Percentiles rank a stretch among this genome's conserved stretches.
Conservation (phyloP, 2,797 vertebrate genomes). For the Menidia menidia region DNA sequence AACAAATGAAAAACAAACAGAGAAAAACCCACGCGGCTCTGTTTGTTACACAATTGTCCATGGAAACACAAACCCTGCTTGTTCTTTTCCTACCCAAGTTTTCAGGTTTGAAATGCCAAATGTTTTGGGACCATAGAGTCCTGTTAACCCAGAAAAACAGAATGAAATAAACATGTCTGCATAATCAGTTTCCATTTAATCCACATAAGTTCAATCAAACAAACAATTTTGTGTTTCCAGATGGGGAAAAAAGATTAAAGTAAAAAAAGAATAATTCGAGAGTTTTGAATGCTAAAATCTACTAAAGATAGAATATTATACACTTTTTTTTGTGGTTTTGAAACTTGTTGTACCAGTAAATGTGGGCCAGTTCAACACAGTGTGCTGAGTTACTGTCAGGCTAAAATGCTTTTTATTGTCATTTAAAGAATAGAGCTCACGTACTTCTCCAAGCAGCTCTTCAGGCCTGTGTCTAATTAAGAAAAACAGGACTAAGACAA, state of each 20-base stretch:
- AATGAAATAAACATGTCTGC: not conserved
- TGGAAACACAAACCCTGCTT: too few species aligned
- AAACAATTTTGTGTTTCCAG: not conserved
- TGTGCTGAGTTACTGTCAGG: too few species aligned
- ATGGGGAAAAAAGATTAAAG: too few species aligned
- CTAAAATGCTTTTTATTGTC: too few species aligned
- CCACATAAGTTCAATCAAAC: conserved; percentile 3
- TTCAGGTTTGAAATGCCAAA: too few species aligned
- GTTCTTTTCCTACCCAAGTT: too few species aligned
- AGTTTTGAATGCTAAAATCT: not conserved
- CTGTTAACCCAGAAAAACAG: not conserved
- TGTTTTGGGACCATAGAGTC: too few species aligned
- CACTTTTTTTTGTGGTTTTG: not conserved
- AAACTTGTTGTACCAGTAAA: not conserved
- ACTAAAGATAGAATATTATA: not conserved
- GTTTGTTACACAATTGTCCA: not conserved
- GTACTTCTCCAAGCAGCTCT: too few species aligned
- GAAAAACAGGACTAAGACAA: too few species aligned
- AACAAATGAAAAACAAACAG: not conserved
- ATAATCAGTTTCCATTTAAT: not conserved
- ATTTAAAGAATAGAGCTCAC: too few species aligned
- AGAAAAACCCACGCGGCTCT: not conserved
- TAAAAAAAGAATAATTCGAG: not conserved
- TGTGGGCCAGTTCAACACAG: not conserved
- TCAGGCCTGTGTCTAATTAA: too few species aligned